Evolutionary conservation across 53 echinoderm and acorn worm genomes (phyloP), one percentile per base, ranked within the genome.

Genomic region (Paracentrotus lividus): DNA sequence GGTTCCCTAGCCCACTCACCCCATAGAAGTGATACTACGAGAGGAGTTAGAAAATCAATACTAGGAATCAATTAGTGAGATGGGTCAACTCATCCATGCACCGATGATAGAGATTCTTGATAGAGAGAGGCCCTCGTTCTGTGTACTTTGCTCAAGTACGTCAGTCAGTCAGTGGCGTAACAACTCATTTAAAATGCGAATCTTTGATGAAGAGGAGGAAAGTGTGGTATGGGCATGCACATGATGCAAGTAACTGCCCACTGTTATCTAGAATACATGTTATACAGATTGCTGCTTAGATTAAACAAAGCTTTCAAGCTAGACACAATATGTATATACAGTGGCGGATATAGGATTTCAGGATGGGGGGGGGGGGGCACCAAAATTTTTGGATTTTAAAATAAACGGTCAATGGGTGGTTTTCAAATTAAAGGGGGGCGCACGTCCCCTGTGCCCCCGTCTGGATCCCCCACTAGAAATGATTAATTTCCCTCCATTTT

Each of bases 111-210:
- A 47, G 24, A 47, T 24, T n/a, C n/a, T n/a, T n/a, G n/a, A n/a
- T n/a, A n/a, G n/a, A n/a, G n/a, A n/a, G n/a, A n/a, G n/a, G n/a
- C n/a, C 26, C 81, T 20, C 27, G 27, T 49, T 24, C 2, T 81
- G 47, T 81, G 81, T 81, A 81, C 81, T 81, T 81, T 27, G 26
- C 47, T 47, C 47, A 81, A n/a, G 45, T 81, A 27, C 81, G 26
- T 81, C 81, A 81, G 38, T 69, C 69, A 33, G 69, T 76, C 76
- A 42, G 44, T 81, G 81, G 81, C 16, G 26, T 81, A 81, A 81
- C 81, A 23, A 81, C 81, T 81, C 81, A 81, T 81, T 81, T 81
- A 81, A 81, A 81, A 81, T 81, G 81, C 81, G 81, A 81, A 47
- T 45, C n/a, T n/a, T n/a, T n/a, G n/a, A 5, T 26, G 81, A 81